Evolutionary conservation across 2,888 invertebrate species (phyloP).

Genomic region (Cerastis rubricosa): DNA sequence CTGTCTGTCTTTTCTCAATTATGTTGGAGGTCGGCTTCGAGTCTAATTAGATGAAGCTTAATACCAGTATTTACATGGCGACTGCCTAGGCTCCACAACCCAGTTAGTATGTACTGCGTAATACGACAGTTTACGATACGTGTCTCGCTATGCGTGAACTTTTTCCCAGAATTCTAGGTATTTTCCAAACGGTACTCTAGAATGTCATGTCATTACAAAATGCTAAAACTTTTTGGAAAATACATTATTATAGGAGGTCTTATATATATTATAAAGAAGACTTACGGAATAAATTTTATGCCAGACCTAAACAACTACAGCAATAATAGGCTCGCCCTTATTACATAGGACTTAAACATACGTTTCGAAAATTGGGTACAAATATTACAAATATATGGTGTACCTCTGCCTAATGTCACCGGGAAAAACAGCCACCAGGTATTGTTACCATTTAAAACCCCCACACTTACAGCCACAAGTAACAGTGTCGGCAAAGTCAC

Average conservation of each 20-base stretch:
- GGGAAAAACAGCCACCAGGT: neutral
- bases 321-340: neutral
- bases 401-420: neutral
- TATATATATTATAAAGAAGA: too few species aligned
- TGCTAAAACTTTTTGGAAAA: neutral
- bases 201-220: neutral
- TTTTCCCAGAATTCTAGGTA: neutral
- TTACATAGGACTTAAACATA: neutral
- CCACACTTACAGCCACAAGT: neutral
- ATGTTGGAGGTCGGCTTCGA: neutral
- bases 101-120: too few species aligned
- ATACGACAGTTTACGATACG: too few species aligned
- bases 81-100: neutral
- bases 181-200: neutral
- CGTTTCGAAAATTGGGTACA: neutral
- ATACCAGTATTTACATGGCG: neutral
- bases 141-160: neutral
- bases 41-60: neutral
- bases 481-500: conserved; percentile 27
- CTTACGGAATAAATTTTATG: neutral
- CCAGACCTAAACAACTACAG: neutral
- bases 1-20: neutral
- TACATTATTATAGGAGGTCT: neutral
- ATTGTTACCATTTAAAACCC: neutral
- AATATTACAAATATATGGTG: too few species aligned